These are phyloP conservation scores for Eptesicus fuscus DNA, from an alignment of 2,113 vertebrate species.

Conservation along the genomic window DNA sequence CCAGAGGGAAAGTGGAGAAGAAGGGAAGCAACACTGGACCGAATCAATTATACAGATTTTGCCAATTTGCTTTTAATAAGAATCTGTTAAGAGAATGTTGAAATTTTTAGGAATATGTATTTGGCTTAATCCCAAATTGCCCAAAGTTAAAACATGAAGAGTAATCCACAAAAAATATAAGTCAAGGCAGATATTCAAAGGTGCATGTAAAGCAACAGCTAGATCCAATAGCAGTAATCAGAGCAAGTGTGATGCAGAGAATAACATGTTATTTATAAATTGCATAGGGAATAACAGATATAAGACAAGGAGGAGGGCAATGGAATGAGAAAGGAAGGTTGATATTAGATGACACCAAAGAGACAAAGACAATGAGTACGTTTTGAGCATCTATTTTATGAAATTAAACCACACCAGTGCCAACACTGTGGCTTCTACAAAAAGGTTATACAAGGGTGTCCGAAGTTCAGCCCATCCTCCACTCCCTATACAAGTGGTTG, in stretches of 20 bases:
- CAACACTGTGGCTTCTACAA: neutral
- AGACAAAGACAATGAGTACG: neutral
- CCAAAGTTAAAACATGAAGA: neutral
- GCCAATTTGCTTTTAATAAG: neutral
- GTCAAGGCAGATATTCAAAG: neutral
- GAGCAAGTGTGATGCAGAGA: neutral
- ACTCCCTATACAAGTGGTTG: too few species aligned
- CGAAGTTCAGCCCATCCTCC: neutral
- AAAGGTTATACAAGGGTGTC: neutral
- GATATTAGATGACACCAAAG: neutral
- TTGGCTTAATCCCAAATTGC: neutral
- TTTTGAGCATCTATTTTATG: neutral
- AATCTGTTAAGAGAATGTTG: neutral
- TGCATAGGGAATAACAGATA: neutral
- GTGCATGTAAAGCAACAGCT: neutral
- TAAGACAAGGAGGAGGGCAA: neutral
- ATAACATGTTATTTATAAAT: neutral
- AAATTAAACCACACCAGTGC: neutral
- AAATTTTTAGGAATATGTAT: constrained; percentile 2
- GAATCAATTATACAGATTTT: neutral
- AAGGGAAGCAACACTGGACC: neutral
- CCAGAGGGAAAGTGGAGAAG: neutral
- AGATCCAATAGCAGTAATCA: neutral
- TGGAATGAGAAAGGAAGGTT: neutral
- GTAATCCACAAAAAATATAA: neutral